phyloP scores from a whole-genome alignment of 2,113 vertebrate species.

The Varanus salvator region DNA sequence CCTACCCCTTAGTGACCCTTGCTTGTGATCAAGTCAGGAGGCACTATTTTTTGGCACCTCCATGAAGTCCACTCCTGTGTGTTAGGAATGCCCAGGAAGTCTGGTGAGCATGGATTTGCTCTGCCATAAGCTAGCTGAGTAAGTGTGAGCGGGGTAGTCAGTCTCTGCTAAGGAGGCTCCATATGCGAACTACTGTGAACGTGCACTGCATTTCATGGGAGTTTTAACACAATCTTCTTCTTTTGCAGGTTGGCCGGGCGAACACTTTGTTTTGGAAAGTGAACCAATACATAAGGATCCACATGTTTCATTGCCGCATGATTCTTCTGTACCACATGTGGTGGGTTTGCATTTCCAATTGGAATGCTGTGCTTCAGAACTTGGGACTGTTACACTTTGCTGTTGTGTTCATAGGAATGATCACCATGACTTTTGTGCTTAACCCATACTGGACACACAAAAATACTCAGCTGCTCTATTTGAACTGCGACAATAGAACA shows the following conservation, averaged over 20 bases:
- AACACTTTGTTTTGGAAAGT: too few relatives aligned
- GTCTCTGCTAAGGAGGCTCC: not conserved
- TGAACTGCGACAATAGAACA: conserved; percentile 86
- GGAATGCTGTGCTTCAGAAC: too few relatives aligned
- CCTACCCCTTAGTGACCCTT: not conserved
- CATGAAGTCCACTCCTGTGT: not conserved
- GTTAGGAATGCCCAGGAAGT: not conserved
- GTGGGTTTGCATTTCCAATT: too few relatives aligned
- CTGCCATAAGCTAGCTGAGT: not conserved
- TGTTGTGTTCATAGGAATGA: conserved; percentile 83
- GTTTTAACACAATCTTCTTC: too few relatives aligned
- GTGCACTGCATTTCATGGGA: too few relatives aligned
- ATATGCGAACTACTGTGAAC: too few relatives aligned
- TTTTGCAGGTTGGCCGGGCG: too few relatives aligned
- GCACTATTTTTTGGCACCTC: too few relatives aligned
- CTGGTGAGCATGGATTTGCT: not conserved
- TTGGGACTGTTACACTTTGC: conserved; percentile 72
- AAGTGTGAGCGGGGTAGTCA: not conserved
- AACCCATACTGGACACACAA: conserved; percentile 98
- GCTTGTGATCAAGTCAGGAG: not conserved
- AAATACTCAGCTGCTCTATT: conserved; percentile 96
- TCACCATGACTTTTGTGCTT: conserved; percentile 87
- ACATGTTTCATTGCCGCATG: too few relatives aligned
- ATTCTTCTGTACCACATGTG: too few relatives aligned
- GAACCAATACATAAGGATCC: too few relatives aligned